phyloP scores from a whole-genome alignment of 2,113 vertebrate genomes.

The Notothenia rossii region DNA sequence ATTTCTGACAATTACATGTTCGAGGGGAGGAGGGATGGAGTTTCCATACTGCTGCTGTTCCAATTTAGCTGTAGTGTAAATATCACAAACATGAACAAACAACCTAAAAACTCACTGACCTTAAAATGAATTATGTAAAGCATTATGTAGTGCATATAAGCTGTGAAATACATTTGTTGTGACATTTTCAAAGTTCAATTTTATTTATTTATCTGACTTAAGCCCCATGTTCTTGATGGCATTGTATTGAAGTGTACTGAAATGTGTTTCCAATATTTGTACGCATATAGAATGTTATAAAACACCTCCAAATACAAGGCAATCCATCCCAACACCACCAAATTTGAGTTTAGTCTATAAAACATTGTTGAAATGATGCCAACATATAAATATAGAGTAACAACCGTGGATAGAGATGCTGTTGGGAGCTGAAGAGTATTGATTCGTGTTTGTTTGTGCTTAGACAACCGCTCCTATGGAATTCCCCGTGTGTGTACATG shows the following conservation, averaged over 20 bases:
- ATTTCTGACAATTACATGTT: conserved; percentile 72
- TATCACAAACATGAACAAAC: conserved; percentile 16
- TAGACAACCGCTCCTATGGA: conserved; percentile 31
- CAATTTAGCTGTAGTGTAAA: conserved; percentile 23
- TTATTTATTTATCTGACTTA: neutral
- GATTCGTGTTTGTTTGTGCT: conserved; percentile 49
- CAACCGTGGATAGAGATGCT: neutral
- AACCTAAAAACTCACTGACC: conserved; percentile 11
- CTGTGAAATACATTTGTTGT: neutral
- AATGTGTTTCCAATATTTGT: conserved; percentile 1
- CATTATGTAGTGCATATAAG: neutral
- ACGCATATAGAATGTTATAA: neutral
- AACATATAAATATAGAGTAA: neutral
- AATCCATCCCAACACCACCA: neutral
- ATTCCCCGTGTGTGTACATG: conserved; percentile 2
- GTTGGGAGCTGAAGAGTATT: conserved; percentile 12
- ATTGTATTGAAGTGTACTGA: neutral
- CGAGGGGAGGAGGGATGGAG: neutral
- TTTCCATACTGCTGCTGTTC: conserved; percentile 17
- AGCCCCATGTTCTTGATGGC: neutral
- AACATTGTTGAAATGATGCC: neutral
- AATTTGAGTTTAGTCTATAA: neutral
- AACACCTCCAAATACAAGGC: neutral
- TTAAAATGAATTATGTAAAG: neutral
- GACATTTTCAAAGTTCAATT: neutral